A percentile compares a stretch with the other conserved stretches of the same genome.
phyloP scores from a whole-genome alignment of 2,888 invertebrate genomes.

The Apamea anceps region DNA sequence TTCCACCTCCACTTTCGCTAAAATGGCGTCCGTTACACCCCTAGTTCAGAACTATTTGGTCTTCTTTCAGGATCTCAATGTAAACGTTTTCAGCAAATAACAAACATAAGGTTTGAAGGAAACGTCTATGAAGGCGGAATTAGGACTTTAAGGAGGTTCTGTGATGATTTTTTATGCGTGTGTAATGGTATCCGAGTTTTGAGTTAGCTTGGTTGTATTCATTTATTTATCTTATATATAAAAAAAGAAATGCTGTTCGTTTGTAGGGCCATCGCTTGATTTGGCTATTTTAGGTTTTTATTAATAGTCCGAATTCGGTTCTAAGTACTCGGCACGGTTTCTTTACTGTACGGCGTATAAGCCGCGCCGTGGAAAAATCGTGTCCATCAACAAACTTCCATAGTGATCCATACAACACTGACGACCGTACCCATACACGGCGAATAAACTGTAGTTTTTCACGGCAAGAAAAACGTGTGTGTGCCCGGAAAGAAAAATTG shows the following conservation, averaged over 20 bases:
- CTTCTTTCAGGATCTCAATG: conserved; percentile 48
- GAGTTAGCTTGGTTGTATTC: background rate
- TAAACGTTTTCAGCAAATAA: conserved; percentile 47
- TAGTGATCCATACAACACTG: too few relatives aligned
- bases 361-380: too few relatives aligned
- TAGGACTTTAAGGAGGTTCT: background rate
- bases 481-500: background rate
- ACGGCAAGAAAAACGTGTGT: background rate
- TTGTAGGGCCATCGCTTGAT: background rate
- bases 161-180: background rate
- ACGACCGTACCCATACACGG: too few relatives aligned
- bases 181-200: background rate
- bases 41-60: conserved; percentile 61
- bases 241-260: background rate
- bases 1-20: background rate
- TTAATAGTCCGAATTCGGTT: background rate
- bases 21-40: background rate
- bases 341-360: too few relatives aligned
- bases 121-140: conserved; percentile 9
- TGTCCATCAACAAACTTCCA: too few relatives aligned
- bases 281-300: background rate
- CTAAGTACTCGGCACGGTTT: background rate
- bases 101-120: conserved; percentile 21
- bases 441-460: too few relatives aligned
- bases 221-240: background rate